phyloP scores from a whole-genome alignment of 2,113 vertebrate genomes.

The Glaucidium brasilianum region DNA sequence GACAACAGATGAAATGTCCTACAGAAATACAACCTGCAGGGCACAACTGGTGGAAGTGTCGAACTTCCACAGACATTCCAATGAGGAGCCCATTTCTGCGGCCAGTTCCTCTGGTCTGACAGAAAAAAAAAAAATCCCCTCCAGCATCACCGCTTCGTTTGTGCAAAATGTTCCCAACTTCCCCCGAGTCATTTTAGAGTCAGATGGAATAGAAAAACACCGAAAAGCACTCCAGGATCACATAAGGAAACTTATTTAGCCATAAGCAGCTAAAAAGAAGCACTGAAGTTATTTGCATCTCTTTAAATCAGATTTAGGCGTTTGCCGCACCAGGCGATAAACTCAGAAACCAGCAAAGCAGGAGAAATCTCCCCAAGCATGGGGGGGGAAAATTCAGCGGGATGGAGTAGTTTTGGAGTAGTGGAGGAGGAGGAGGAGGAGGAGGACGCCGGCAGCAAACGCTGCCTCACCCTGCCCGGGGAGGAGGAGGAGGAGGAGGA shows the following conservation, averaged over 20 bases:
- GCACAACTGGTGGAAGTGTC: background rate
- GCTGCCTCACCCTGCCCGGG: too few species aligned
- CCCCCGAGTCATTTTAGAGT: accelerated
- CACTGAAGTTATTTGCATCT: background rate
- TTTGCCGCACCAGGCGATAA: background rate
- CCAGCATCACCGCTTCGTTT: background rate
- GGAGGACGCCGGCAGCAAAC: too few species aligned
- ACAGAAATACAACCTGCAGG: background rate
- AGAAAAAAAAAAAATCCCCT: background rate
- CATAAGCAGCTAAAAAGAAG: background rate
- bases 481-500: too few species aligned
- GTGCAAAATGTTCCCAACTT: background rate
- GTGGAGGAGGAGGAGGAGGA: too few species aligned
- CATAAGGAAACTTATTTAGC: background rate
- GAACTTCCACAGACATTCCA: background rate
- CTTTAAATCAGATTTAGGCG: background rate
- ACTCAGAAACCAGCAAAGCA: background rate
- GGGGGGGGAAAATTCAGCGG: background rate
- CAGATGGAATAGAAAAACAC: background rate
- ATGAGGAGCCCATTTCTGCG: accelerated
- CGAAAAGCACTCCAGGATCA: background rate
- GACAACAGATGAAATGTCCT: background rate
- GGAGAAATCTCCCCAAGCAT: background rate
- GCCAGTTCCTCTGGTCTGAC: background rate
- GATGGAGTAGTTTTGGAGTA: background rate